Evolutionary conservation across 2,797 vertebrate species (phyloP).

Genomic region (Coilia nasus): DNA sequence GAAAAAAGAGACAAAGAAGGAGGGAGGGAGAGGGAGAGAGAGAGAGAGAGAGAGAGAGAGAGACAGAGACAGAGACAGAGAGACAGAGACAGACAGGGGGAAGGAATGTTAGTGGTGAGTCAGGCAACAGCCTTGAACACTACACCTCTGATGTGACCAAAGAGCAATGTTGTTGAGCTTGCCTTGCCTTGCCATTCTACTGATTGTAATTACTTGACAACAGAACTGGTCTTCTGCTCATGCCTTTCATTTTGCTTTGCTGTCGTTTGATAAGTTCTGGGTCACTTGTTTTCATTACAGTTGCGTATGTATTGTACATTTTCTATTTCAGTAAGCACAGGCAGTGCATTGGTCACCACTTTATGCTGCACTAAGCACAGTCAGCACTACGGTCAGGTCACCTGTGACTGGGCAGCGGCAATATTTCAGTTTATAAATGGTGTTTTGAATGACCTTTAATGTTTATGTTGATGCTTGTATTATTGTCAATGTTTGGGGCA

Average conservation of each 20-base stretch:
- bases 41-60: constrained; percentile 43
- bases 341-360: too few species aligned
- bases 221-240: not conserved
- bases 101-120: not conserved
- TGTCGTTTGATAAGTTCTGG: not conserved
- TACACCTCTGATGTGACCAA: not conserved
- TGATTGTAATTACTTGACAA: not conserved
- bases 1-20: constrained; percentile 41
- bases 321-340: not conserved
- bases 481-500: too few species aligned
- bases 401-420: not conserved
- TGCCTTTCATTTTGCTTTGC: not conserved
- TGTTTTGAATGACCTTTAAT: not conserved
- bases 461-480: not conserved
- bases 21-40: not conserved
- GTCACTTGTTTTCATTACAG: not conserved
- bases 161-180: not conserved
- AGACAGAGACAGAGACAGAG: constrained; percentile 15
- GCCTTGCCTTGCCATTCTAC: too few species aligned
- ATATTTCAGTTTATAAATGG: not conserved
- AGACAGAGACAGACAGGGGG: not conserved
- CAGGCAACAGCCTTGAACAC: not conserved
- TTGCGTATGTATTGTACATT: not conserved
- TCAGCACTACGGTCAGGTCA: not conserved
- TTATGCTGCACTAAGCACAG: too few species aligned